Base-by-base conservation (phyloP, 2,797 vertebrate genomes). In the Denticeps clupeoides region DNA sequence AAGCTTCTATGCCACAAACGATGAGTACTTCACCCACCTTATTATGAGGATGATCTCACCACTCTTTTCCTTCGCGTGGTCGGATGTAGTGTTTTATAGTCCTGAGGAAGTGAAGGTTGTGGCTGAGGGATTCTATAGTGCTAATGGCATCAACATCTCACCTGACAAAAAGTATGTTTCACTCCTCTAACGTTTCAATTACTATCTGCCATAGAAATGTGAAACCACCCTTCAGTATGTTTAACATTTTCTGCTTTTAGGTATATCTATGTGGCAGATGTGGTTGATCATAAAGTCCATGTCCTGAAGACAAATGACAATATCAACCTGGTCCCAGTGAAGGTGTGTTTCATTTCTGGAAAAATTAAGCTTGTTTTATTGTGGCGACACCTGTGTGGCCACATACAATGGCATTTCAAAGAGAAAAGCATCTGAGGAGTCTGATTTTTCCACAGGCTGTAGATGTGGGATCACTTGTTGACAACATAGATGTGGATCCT, bases 91-190 rank as follows among this genome's bases (percentile, higher is more conserved):
- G 37, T 93, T 86, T 81, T 95, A 92, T 69, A 91, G 89, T 64
- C 87, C 90, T 1, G 67, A 64, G 26, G 82, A 86, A 18, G 88
- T 92, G 7, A 90, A 84, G 68, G 82, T 85, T 47, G 90, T 87
- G n/a, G 88, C 88, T 15, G 50, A 74, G 8, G 89, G 86, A 18
- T 89, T 89, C 75, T 64, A 73, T 50, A 53, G 62, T 10, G 82
- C 88, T 41, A 97, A 96, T 49, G 94, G 93, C 49, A 92, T 99
- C 59, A 89, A 91, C 47, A 58, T 82, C 41, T 99, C 94, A 31
- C 85, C 72, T 0, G 86, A 97, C 41, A 76, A 71, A 66, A 86
- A 74, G 93, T 91, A 77, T 56, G 80, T 45, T 18, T 32, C 48
- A 2, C 10, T 3, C 10, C 1, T 6, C 38, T 10, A 25, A 2